Base-by-base conservation (phyloP, 2,888 invertebrate genomes). In the Ectobius pallidus region DNA sequence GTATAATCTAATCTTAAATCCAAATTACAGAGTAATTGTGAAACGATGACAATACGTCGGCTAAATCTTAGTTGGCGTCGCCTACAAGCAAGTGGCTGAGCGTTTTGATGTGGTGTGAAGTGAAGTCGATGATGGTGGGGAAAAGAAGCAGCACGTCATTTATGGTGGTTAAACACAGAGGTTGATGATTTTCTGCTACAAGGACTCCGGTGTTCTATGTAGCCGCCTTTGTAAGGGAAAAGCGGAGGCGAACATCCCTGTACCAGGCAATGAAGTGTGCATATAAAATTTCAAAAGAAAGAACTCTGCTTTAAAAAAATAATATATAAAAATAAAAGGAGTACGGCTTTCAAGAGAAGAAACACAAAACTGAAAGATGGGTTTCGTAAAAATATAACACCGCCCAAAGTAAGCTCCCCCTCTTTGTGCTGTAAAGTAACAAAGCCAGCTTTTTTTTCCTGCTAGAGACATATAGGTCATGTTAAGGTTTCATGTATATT, bases 171-270 rank as follows among this genome's bases (percentile, higher is more conserved):
- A 55, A 55, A 55, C 55, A 55, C 25, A 55, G 27, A 55, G 55
- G 27, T 27, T 55, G 55, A 55, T 55, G 39, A 65, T 63, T 63
- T 63, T 63, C 34, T 63, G 62, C 62, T 63, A 63, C 62, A 63
- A 39, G 62, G 44, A 65, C n/a, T 34, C 25, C 32, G 4, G 20
- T 20, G 14, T 18, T 22, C n/a, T n/a, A n/a, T n/a, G n/a, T n/a
- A 49, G 9, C 2, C 14, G 3, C 55, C 55, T 55, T 55, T 55
- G 55, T 55, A 55, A 55, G 55, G 14, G 11, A n/a, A n/a, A n/a
- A n/a, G n/a, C n/a, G 49, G 20, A 11, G 20, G 20, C 11, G 20
- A 9, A 22, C 14, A 27, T 55, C 4, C 25, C 55, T 55, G 22
- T 55, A 55, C 27, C 55, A 27, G 7, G 58, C 58, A 58, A 30